phyloP scores from a whole-genome alignment of 1,140 invertebrate species.

The Chelonus insularis region DNA sequence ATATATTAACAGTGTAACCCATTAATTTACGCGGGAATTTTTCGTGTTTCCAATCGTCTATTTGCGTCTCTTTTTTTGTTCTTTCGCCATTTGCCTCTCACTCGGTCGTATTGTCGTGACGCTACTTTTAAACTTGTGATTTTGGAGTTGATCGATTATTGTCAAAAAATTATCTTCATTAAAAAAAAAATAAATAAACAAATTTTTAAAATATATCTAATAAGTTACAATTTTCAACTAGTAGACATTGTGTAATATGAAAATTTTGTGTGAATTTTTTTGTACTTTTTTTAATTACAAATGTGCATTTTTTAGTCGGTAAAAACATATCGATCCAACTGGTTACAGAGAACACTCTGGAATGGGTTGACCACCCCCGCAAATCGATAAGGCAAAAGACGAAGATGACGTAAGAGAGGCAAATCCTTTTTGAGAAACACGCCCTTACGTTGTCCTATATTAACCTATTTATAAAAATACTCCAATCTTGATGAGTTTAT shows the following conservation, averaged over 20 bases:
- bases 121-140: not conserved
- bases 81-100: not conserved
- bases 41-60: conserved; percentile 10
- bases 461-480: not conserved
- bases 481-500: not conserved
- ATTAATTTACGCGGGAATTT: conserved; percentile 29
- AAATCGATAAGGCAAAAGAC: conserved; percentile 11
- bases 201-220: too few species aligned
- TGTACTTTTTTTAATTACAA: too few species aligned
- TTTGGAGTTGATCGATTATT: too few species aligned
- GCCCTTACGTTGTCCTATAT: too few species aligned
- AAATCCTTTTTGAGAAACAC: not conserved
- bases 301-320: not conserved
- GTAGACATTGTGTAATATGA: too few species aligned
- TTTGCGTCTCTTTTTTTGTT: conserved; percentile 8
- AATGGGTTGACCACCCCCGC: conserved; percentile 18
- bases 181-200: not conserved
- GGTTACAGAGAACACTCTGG: conserved; percentile 2
- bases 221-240: too few species aligned
- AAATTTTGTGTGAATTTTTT: too few species aligned
- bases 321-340: conserved; percentile 10
- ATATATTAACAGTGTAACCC: not conserved
- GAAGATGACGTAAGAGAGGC: conserved; percentile 1
- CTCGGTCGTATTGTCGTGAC: not conserved
- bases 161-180: too few species aligned